Evolutionary conservation across 2,888 invertebrate genomes (phyloP).

Genomic region (Eupithecia pulchellata): DNA sequence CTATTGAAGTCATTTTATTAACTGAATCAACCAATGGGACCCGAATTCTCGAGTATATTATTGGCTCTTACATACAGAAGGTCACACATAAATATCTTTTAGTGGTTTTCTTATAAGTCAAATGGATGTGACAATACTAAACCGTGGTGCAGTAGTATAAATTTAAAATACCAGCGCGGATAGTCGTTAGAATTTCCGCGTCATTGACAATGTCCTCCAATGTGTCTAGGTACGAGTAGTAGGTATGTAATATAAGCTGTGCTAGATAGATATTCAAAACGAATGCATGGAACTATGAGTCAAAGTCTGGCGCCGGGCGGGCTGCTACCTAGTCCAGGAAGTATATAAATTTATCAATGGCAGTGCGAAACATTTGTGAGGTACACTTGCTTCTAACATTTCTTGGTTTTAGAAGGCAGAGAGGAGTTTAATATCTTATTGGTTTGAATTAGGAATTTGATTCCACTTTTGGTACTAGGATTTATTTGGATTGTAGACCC

Average conservation of each 20-base stretch:
- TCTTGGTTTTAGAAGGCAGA: neutral
- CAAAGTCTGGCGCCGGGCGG: constrained; percentile 61
- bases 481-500: neutral
- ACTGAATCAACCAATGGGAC: neutral
- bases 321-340: constrained; percentile 46
- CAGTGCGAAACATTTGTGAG: neutral
- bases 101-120: neutral
- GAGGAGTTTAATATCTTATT: neutral
- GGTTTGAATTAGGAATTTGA: neutral
- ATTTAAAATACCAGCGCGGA: neutral
- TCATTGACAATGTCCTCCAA: constrained; percentile 20
- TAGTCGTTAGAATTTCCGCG: constrained; percentile 49
- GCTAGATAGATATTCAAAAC: constrained; percentile 11
- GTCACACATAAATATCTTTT: constrained; percentile 1
- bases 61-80: neutral
- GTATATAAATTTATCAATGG: constrained; percentile 47
- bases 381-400: neutral
- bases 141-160: constrained; percentile 3
- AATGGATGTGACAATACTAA: constrained; percentile 3
- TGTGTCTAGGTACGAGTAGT: constrained; percentile 1
- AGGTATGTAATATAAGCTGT: constrained; percentile 6
- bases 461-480: neutral
- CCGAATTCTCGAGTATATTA: neutral
- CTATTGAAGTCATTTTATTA: neutral
- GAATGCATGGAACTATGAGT: constrained; percentile 28